Evolutionary conservation across 2,888 invertebrate species (phyloP), one percentile per base, ranked within the genome.

Genomic region (Crepidodera aurea): DNA sequence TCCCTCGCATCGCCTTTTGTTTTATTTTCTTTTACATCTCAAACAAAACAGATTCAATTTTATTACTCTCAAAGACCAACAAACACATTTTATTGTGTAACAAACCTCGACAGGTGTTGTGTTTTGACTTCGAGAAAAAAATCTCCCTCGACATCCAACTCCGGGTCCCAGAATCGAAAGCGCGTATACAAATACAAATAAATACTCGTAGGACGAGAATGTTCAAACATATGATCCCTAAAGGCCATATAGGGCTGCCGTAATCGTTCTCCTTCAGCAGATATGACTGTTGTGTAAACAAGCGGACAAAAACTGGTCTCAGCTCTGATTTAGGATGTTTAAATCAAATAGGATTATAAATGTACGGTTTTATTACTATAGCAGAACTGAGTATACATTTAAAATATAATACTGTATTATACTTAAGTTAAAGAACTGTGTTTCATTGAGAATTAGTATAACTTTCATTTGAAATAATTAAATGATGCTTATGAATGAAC

Each of bases 41-140:
- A 56, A 56, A 56, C 42, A 54, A 54, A 54, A 54, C 55, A 44
- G 19, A 46, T 34, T 32, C 46, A 56, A 34, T 56, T 56, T 56
- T 56, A 56, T 56, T 34, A 46, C 55, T 22, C 13, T 29, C 32
- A 22, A 56, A 56, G 42, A 55, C 55, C 46, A 56, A 56, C 55
- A 56, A 56, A 56, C 55, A 16, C 19, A 34, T 46, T 56, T 46
- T 34, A 46, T 46, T 32, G 32, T 25, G 32, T 46, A 56, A 32
- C 34, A 18, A 34, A 56, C 32, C 46, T 32, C 18, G 55, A 56
- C 37, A 56, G 55, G 55, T 56, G 48, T 48, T 27, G 48, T 29
- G 48, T 48, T 48, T 48, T 27, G 29, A 29, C 15, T 25, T 25
- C 8, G 22, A 19, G 48, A 15, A n/a, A 48, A 48, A 48, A 27